These are phyloP conservation scores for Mionectes olivaceus DNA, from an alignment of 2,797 vertebrate species.

Conservation along the genomic window DNA sequence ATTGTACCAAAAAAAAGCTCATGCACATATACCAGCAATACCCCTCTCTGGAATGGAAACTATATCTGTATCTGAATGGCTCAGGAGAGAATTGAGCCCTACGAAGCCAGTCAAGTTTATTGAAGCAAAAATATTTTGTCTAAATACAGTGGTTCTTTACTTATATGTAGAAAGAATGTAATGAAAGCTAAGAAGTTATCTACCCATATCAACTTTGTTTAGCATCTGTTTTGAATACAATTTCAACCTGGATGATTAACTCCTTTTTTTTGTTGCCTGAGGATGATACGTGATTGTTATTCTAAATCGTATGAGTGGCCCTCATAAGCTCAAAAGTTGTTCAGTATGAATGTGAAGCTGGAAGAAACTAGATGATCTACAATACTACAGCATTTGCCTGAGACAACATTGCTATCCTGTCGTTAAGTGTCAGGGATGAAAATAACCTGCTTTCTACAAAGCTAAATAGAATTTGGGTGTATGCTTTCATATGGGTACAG, in stretches of 20 bases:
- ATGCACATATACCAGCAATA: neutral
- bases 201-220: neutral
- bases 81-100: neutral
- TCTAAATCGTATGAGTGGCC: neutral
- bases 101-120: constrained; percentile 11
- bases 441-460: neutral
- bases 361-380: neutral
- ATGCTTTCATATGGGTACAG: neutral
- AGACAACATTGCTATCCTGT: neutral
- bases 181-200: neutral
- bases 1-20: neutral
- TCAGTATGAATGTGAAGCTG: neutral
- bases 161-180: neutral
- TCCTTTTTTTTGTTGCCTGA: neutral
- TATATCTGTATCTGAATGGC: neutral
- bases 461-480: neutral
- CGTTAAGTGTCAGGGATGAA: neutral
- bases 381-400: neutral
- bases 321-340: neutral
- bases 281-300: neutral
- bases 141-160: neutral
- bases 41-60: neutral
- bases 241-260: neutral
- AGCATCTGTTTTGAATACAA: neutral
- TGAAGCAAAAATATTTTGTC: constrained; percentile 30